phyloP scores from a whole-genome alignment of 1,140 invertebrate genomes.

The Drosophila truncata region DNA sequence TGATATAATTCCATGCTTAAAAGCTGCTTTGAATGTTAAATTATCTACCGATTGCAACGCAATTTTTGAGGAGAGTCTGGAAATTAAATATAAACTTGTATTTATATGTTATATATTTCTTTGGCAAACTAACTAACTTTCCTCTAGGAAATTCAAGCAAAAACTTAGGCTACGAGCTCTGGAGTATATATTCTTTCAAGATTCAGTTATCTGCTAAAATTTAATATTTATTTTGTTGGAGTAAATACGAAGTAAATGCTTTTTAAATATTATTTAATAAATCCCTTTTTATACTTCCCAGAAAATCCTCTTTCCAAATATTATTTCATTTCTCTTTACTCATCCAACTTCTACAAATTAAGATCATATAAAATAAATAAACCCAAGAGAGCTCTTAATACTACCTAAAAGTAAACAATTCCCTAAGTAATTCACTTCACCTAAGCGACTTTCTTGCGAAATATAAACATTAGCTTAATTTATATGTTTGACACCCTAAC shows the following conservation, averaged over 20 bases:
- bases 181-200: background rate
- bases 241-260: too few species aligned
- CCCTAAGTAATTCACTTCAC: slow-evolving; percentile 1
- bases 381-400: background rate
- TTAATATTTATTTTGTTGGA: background rate
- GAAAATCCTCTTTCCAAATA: background rate
- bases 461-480: slow-evolving; percentile 23
- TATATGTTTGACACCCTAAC: slow-evolving; percentile 29
- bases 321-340: background rate
- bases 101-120: background rate
- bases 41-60: background rate
- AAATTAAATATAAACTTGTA: background rate
- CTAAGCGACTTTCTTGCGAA: slow-evolving; percentile 20
- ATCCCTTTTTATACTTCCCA: background rate
- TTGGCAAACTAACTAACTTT: background rate
- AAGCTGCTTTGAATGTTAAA: slow-evolving; percentile 5
- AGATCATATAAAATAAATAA: slow-evolving; percentile 15
- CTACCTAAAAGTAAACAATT: slow-evolving; percentile 3
- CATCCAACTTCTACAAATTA: background rate
- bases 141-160: background rate
- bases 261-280: background rate
- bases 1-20: background rate
- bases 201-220: background rate
- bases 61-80: background rate
- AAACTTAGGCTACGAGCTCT: too few species aligned